Evolutionary conservation across 2,888 invertebrate species (phyloP), one percentile per base, ranked within the genome.

Genomic region (Cheilosia pagana): DNA sequence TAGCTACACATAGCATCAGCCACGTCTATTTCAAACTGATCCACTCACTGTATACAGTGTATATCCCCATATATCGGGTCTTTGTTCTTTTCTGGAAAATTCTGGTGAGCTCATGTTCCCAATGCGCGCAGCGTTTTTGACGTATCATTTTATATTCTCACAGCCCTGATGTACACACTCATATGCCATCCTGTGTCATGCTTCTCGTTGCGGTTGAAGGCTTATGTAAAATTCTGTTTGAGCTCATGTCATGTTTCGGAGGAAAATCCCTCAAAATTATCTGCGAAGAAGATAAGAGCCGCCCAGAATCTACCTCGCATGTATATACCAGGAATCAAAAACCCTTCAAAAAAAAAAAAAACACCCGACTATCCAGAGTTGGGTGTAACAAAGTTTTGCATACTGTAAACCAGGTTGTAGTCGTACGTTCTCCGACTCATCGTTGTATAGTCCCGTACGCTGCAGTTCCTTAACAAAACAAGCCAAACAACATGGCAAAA

Each of bases 181-280:
- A 53, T 5, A 35, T 23, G 16, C n/a, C 3, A 23, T 21, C 19
- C 14, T 19, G 48, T 75, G 59, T 65, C 48, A 60, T 85, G 65
- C 76, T 68, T 50, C 35, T 60, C 25, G 70, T 81, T 85, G 79
- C 75, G 81, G 79, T 85, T 81, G 81, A 75, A 76, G 70, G 85
- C 75, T 85, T 85, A 85, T 81, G 81, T 71, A 67, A 81, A 85
- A 85, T 85, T 85, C 75, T 76, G 85, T 85, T 85, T 85, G 75
- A 78, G 67, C 75, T 67, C 59, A 71, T 85, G 85, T 81, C 85
- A 85, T 85, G 85, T 85, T 85, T 71, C 85, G 25, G 19, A 57
- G 65, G 65, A 60, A 85, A 85, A 85, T 81, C 81, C 75, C 79
- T 85, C 60, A 76, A 85, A 85, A 85, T 85, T 81, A 71, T 85